Percentiles rank a stretch among this genome's conserved stretches.
Evolutionary conservation across 2,113 vertebrate species (phyloP).

Genomic region (Phyllostomus discolor): DNA sequence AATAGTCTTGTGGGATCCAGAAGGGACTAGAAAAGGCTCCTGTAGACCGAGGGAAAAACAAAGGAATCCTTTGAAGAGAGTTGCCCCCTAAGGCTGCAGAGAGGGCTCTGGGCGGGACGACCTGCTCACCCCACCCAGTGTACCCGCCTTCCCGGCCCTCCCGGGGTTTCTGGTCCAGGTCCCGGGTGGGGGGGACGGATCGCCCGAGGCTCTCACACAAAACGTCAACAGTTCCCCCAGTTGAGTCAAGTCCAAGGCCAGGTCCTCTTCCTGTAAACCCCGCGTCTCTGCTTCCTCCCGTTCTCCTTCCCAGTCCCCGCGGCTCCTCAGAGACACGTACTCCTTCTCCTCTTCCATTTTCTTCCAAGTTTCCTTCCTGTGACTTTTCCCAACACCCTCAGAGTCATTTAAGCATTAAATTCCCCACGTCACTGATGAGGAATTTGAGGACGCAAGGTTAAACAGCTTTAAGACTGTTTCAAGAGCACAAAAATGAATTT

Average conservation of each 20-base stretch:
- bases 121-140: neutral
- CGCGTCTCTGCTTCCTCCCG: neutral
- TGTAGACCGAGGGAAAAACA: neutral
- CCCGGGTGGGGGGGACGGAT: rapidly evolving
- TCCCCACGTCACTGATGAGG: constrained; percentile 3
- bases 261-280: neutral
- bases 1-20: neutral
- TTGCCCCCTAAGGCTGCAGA: neutral
- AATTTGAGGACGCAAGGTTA: neutral
- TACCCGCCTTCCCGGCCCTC: too few relatives aligned
- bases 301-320: neutral
- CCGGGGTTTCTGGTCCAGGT: neutral
- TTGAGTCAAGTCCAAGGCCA: neutral
- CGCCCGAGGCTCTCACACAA: neutral
- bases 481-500: neutral
- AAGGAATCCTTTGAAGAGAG: neutral
- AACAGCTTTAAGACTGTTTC: neutral
- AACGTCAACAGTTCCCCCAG: neutral
- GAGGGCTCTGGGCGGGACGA: neutral
- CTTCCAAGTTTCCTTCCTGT: neutral
- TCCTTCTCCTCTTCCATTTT: neutral
- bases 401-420: neutral
- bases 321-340: neutral
- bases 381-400: neutral
- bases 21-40: neutral